Base-by-base conservation (phyloP, 2,113 vertebrate genomes). In the Heloderma charlesbogerti region DNA sequence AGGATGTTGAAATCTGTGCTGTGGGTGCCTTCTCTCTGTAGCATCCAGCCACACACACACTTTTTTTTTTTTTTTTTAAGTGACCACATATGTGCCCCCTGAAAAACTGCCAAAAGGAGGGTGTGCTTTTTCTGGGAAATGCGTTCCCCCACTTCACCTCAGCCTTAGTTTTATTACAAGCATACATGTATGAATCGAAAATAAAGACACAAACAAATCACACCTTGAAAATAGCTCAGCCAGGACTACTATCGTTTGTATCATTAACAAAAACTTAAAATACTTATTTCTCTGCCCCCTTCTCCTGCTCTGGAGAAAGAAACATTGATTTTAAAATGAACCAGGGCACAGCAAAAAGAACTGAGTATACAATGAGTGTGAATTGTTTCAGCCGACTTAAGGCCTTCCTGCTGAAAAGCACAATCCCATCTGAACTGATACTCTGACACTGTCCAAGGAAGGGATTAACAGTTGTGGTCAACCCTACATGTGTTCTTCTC, bases 401-500 rank as follows among this genome's bases (percentile, higher is more conserved):
- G 43, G 31, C 37, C 25, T 37, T 22, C 74, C 74, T 67, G 63
- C 6, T 85, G 60, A 78, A 90, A 86, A 69, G 4, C 34, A 40
- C 60, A 79, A 79, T 90, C 89, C 75, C 48, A 79, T 79, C 79
- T 90, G 74, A n/a, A 8, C 74, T 15, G 60, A 81, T 25, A 88
- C 10, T 18, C 6, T 27, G 84, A 81, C 16, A 34, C 37, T 40
- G 45, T 27, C 10, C 0, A 0, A 71, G 37, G 37, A 81, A 90
- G 81, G 85, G 82, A 63, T 78, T 90, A 85, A 78, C 40, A 54
- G 40, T 45, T 79, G 66, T 63, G 91, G 9, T 27, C 13, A 29
- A 48, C 63, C 69, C 2, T 84, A 78, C 29, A 43, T 69, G 83
- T 0, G 54, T 27, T 22, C 45, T 66, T 91, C 80, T 66, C 54